phyloP scores from a whole-genome alignment of 2,113 vertebrate species.

The Nycticebus coucang region DNA sequence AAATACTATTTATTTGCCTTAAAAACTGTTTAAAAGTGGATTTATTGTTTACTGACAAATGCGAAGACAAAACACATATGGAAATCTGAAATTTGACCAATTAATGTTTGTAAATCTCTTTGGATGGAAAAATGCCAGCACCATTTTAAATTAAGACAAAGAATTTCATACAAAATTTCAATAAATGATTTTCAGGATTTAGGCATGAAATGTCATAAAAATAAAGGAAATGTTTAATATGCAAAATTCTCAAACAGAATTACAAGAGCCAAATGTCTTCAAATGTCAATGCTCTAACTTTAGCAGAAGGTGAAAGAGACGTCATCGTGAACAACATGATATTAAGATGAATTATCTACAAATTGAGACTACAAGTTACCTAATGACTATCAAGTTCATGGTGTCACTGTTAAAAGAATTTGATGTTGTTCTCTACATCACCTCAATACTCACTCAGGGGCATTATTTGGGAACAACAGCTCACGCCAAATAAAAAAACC shows the following conservation, averaged over 20 bases:
- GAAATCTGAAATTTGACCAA: conserved; percentile 19
- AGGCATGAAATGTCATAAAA: no score
- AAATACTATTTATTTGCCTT: conserved; percentile 12
- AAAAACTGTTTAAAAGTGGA: background rate
- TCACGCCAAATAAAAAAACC: background rate
- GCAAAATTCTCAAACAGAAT: conserved; percentile 24
- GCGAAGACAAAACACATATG: background rate
- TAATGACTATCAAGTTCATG: background rate
- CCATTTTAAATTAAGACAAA: background rate
- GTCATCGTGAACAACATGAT: background rate
- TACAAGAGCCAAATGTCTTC: conserved; percentile 25
- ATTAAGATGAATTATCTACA: conserved; percentile 30
- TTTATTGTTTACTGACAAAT: conserved; percentile 23
- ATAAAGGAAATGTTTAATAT: background rate
- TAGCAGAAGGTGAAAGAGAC: conserved; percentile 25
- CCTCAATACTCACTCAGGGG: background rate
- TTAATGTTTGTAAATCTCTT: conserved; percentile 26
- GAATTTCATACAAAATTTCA: conserved; percentile 20
- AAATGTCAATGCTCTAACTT: conserved; percentile 22
- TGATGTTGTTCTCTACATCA: background rate
- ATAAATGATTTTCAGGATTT: conserved; percentile 44
- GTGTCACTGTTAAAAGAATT: background rate
- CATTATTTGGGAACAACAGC: background rate
- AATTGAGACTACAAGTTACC: background rate
- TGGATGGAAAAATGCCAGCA: background rate